Conservation (phyloP, 2,113 vertebrate genomes). For the Setophaga petechia region DNA sequence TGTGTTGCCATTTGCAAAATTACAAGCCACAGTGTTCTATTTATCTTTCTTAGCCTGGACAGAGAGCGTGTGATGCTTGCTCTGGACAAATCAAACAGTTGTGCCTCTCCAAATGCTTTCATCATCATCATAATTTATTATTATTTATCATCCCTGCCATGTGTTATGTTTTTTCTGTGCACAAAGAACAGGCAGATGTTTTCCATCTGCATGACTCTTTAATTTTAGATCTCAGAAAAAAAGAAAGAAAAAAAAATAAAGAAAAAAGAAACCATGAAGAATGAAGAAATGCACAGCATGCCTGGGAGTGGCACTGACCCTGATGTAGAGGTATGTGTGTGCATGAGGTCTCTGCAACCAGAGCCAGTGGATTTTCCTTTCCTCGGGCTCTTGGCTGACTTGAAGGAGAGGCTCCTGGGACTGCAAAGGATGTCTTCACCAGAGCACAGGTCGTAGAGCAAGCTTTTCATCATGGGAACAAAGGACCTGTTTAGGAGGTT, state of each 20-base stretch:
- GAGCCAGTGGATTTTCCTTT: background rate
- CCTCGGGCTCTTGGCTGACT: background rate
- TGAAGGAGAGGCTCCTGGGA: background rate
- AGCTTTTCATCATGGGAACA: background rate
- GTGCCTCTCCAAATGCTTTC: slow-evolving; percentile 29
- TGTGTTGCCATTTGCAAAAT: slow-evolving; percentile 3
- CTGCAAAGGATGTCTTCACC: background rate
- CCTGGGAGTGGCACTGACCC: background rate
- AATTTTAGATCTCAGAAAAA: slow-evolving; percentile 25
- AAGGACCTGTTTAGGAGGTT: background rate
- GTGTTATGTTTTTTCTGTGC: slow-evolving; percentile 54
- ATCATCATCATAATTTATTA: slow-evolving; percentile 62
- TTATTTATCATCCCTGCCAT: slow-evolving; percentile 54
- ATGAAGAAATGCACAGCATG: background rate
- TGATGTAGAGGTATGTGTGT: background rate
- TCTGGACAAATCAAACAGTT: slow-evolving; percentile 24
- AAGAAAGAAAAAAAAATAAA: background rate
- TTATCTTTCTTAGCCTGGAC: background rate
- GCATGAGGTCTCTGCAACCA: background rate
- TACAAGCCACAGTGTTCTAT: slow-evolving; percentile 3
- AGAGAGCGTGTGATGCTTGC: background rate
- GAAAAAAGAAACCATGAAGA: background rate
- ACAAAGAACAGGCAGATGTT: slow-evolving; percentile 60
- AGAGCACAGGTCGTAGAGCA: background rate
- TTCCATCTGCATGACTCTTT: slow-evolving; percentile 55